Evolutionary conservation across 92 coral and sea anemone genomes (phyloP).

Genomic region (Pocillopora grandis): DNA sequence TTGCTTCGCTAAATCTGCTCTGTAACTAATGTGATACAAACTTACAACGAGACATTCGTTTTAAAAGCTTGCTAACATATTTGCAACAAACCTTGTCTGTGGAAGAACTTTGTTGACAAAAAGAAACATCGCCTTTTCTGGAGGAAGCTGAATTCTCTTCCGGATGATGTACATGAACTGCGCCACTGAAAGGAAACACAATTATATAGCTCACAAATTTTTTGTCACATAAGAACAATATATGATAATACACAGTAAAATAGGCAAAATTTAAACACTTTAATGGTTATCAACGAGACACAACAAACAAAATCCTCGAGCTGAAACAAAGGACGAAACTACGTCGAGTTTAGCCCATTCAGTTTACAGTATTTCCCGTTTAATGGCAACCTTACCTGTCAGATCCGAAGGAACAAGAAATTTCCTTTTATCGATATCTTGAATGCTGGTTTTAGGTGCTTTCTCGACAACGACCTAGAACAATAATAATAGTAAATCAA

Average conservation of each 20-base stretch:
- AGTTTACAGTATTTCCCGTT: neutral
- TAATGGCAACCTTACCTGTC: conserved; percentile 67
- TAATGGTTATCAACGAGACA: neutral
- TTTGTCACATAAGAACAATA: neutral
- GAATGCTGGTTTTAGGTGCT: conserved; percentile 94
- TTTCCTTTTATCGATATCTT: conserved; percentile 97
- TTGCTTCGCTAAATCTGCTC: neutral
- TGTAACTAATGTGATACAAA: neutral
- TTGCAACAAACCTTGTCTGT: conserved; percentile 82
- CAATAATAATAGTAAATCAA: neutral
- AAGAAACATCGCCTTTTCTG: conserved; percentile 98
- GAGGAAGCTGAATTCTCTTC: conserved; percentile 98
- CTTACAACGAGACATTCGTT: neutral
- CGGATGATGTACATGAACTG: conserved; percentile 99
- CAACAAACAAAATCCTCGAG: neutral
- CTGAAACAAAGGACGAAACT: neutral
- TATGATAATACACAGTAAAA: neutral
- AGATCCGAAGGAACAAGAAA: conserved; percentile 98
- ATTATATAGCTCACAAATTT: neutral
- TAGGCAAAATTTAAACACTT: neutral
- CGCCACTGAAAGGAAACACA: conserved; percentile 66
- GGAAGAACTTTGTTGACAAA: conserved; percentile 99
- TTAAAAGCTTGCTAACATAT: neutral
- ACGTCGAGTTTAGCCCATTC: neutral
- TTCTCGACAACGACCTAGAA: conserved; percentile 97